A percentile compares a stretch with the other conserved stretches of the same genome.
These are phyloP conservation scores for Meliscaeva auricollis DNA, from an alignment of 2,888 invertebrate genomes.

Conservation along the genomic window DNA sequence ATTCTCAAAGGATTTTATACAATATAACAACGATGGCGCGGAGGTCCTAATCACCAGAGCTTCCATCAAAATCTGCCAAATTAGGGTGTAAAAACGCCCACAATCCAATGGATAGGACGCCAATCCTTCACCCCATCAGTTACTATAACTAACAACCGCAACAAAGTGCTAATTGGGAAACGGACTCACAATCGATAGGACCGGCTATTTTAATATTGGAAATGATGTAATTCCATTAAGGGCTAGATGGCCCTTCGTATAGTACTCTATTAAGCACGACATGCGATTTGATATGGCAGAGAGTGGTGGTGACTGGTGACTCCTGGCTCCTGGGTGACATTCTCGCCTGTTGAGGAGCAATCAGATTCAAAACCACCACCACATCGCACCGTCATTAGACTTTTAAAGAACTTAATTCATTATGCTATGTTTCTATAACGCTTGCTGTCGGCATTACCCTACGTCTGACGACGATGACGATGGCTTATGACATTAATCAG, in stretches of 20 bases:
- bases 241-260: slow-evolving; percentile 41
- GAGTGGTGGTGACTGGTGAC: slow-evolving; percentile 2
- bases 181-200: slow-evolving; percentile 71
- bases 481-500: slow-evolving; percentile 71
- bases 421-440: slow-evolving; percentile 39
- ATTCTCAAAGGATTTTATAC: slow-evolving; percentile 51
- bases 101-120: slow-evolving; percentile 29
- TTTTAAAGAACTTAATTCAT: slow-evolving; percentile 65
- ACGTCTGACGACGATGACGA: not conserved
- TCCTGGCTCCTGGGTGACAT: slow-evolving; percentile 48
- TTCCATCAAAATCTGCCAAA: slow-evolving; percentile 72
- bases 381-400: slow-evolving; percentile 19
- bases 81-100: slow-evolving; percentile 68
- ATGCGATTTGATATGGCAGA: slow-evolving; percentile 57
- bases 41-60: slow-evolving; percentile 59
- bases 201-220: slow-evolving; percentile 71
- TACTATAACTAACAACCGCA: slow-evolving; percentile 35
- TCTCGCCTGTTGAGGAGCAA: slow-evolving; percentile 65
- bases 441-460: too few relatives aligned
- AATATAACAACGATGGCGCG: not conserved
- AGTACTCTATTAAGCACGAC: slow-evolving; percentile 49
- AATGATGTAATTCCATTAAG: slow-evolving; percentile 75
- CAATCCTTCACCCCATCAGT: slow-evolving; percentile 53
- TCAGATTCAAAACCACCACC: slow-evolving; percentile 45
- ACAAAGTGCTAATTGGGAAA: slow-evolving; percentile 72